Base-by-base conservation (phyloP, 2,888 invertebrate species). In the Autographa pulchrina region DNA sequence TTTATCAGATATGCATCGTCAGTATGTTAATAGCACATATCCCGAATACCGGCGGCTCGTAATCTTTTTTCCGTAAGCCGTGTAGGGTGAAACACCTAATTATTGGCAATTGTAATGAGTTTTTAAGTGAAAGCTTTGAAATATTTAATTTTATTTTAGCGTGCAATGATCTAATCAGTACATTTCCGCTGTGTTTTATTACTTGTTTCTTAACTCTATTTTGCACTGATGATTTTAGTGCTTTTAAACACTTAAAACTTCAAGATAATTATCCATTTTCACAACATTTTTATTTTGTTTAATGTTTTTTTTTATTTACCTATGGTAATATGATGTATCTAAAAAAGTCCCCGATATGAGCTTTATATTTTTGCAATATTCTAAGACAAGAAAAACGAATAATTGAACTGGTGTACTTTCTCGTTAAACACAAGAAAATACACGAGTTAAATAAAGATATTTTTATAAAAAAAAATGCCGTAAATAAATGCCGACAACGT, bases 1-100 rank as follows among this genome's bases (percentile, higher is more conserved):
- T 83, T 90, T 94, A 94, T 94, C 94, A 83, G 94, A 94, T 94
- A 90, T 85, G 82, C 86, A 89, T 84, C 86, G 86, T 83, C 87
- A 89, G 92, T 92, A 93, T 93, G 93, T 92, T 94, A 93, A 93
- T 93, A 90, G 90, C 92, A 88, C 91, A 92, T 92, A 92, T 92
- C 88, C 90, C 82, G 88, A 93, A 92, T 90, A 86, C 91, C 91
- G 86, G 86, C 86, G 87, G 83, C 86, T 87, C 83, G 90, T 90
- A 89, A 89, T 85, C 85, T 87, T 91, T 91, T 91, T 91, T 84
- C 83, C 75, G 61, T 67, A 64, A 66, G 68, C 43, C 65, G 61
- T 71, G 16, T 60, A 65, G 67, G 76, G 80, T 78, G 73, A 70
- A 72, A 65, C 61, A 18, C 25, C 74, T 60, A 75, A 78, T 84